Base-by-base conservation (phyloP, 2,113 vertebrate species). In the Puntigrus tetrazona region DNA sequence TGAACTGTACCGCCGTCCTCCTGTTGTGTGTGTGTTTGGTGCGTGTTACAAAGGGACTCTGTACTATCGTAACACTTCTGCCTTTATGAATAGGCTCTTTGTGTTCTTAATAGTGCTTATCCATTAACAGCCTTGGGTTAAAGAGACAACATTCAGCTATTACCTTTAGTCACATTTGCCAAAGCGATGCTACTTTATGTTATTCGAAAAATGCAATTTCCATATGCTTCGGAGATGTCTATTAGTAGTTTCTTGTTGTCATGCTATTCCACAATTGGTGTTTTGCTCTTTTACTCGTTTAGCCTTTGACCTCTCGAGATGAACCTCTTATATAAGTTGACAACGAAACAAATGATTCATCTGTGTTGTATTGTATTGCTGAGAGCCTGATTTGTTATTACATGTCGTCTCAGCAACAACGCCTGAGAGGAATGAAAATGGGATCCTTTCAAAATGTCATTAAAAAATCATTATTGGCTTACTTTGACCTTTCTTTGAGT, bases 401-500 rank as follows among this genome's bases (percentile, higher is more conserved):
- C 81, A 47, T 86, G 80, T 77, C 65, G 45, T 86, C 79, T 85
- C 85, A 87, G 85, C 57, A 84, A 78, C 74, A 83, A 86, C 50
- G 82, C 80, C 84, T 85, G 86, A 86, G 87, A 84, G 85, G 85
- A 86, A 90, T 86, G 81, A 77, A 90, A 90, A 91, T 88, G 86
- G 90, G 88, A 88, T 87, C 83, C 89, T 90, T 89, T 91, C 83
- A 90, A 85, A 88, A 87, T 80, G 83, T 87, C 90, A 90, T 91
- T 89, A 90, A 90, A 90, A 90, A 88, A 88, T 90, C 88, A 90
- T 91, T 90, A 89, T 85, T 88, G 86, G 81, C 85, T 87, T 77
- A 80, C 84, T 85, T 87, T 89, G 90, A 89, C 90, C 90, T 91
- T 90, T 90, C 86, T 89, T 86, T 89, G 90, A 86, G 85, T 88